A percentile compares a stretch with the other conserved stretches of the same genome.
Conservation (phyloP, 2,888 invertebrate species). For the Parnassius mnemosyne region DNA sequence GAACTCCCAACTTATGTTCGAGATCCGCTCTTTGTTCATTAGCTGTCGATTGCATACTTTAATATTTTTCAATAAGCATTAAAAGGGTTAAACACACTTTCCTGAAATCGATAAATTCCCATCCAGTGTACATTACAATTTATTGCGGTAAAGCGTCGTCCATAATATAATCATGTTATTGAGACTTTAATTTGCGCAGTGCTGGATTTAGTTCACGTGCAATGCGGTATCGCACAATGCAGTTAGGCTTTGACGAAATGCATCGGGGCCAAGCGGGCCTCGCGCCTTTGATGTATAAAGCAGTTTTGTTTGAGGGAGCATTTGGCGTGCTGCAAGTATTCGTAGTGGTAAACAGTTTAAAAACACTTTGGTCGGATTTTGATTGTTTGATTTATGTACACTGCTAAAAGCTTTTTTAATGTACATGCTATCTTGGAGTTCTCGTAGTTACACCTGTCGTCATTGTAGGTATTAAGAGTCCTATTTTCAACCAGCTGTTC, state of each 20-base stretch:
- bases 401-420: no score
- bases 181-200: constrained; percentile 23
- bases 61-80: no score
- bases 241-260: constrained; percentile 26
- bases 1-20: no score
- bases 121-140: constrained; percentile 3
- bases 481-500: no score
- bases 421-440: no score
- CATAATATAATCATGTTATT: constrained; percentile 8
- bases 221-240: constrained; percentile 26
- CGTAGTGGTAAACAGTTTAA: constrained; percentile 5
- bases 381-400: constrained; percentile 3
- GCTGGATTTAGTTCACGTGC: constrained; percentile 13
- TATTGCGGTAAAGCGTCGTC: constrained; percentile 5
- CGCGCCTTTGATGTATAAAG: constrained; percentile 18
- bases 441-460: no score
- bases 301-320: constrained; percentile 21
- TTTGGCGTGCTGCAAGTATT: constrained; percentile 6
- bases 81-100: no score
- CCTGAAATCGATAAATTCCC: no score
- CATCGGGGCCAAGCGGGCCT: constrained; percentile 16
- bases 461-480: no score
- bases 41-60: no score
- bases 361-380: constrained; percentile 1
- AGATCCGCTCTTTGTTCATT: no score